A percentile compares a stretch with the other conserved stretches of the same genome.
These are phyloP conservation scores for Forbesichthys papilliferus DNA, from an alignment of 2,113 vertebrate genomes.

Conservation along the genomic window DNA sequence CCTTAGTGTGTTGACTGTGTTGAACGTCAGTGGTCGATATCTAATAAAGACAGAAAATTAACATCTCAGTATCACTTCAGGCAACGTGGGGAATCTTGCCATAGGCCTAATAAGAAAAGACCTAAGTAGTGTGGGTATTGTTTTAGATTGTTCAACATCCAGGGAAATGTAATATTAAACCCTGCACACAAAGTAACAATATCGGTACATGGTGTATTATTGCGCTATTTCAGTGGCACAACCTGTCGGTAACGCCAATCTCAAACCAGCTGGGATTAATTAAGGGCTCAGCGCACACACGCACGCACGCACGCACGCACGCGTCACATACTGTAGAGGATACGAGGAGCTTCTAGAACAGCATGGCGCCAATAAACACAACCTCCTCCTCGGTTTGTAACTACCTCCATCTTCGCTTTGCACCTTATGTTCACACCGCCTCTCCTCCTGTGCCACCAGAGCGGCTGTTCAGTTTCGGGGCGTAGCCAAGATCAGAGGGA, in stretches of 20 bases:
- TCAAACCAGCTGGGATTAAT: conserved; percentile 74
- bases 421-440: conserved; percentile 44
- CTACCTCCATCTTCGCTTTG: conserved; percentile 58
- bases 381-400: conserved; percentile 43
- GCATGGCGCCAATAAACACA: conserved; percentile 60
- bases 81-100: conserved; percentile 9
- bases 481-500: conserved; percentile 2
- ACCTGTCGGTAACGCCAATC: conserved; percentile 57
- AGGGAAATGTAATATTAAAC: neutral
- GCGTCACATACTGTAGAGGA: conserved; percentile 31
- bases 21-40: conserved; percentile 14
- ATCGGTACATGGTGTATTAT: conserved; percentile 49
- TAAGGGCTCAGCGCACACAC: conserved; percentile 50
- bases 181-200: neutral
- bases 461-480: conserved; percentile 23
- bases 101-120: conserved; percentile 16
- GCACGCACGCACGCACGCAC: conserved; percentile 14
- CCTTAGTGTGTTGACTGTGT: conserved; percentile 19
- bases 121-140: conserved; percentile 3
- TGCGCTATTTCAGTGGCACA: conserved; percentile 56
- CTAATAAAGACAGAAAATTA: too few relatives aligned
- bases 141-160: conserved; percentile 34
- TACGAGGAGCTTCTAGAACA: conserved; percentile 48
- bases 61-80: too few relatives aligned
- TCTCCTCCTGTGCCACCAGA: conserved; percentile 30